These are phyloP conservation scores for Haliclystus octoradiatus DNA, from an alignment of 30 jellyfish, hydroid and myxozoan species.

Conservation along the genomic window DNA sequence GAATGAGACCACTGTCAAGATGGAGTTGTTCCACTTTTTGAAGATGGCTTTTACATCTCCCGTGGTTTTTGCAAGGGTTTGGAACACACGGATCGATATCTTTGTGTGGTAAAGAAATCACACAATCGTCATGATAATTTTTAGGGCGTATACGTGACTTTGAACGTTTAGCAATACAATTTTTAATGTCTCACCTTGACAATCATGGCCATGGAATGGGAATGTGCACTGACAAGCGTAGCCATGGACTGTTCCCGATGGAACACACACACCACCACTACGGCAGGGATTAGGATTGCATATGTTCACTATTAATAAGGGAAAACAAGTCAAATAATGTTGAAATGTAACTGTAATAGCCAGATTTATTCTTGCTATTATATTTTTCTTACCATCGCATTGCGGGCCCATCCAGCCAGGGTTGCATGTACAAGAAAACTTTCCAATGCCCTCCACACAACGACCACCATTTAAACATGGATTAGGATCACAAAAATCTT, in stretches of 20 bases:
- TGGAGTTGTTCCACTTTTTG: slow-evolving; percentile 37
- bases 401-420: slow-evolving; percentile 56
- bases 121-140: not conserved
- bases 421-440: slow-evolving; percentile 58
- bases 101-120: not conserved
- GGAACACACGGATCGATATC: slow-evolving; percentile 79
- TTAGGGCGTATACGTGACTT: not conserved
- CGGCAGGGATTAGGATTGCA: slow-evolving; percentile 82
- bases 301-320: slow-evolving; percentile 35
- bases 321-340: not conserved
- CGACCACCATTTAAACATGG: slow-evolving; percentile 67
- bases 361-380: too few species aligned
- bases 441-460: slow-evolving; percentile 51
- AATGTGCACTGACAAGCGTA: slow-evolving; percentile 75
- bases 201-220: slow-evolving; percentile 85
- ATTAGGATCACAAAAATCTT: slow-evolving; percentile 51
- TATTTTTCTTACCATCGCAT: slow-evolving; percentile 93
- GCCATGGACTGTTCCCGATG: slow-evolving; percentile 69
- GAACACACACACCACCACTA: slow-evolving; percentile 85
- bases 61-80: slow-evolving; percentile 84
- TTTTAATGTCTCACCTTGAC: slow-evolving; percentile 40
- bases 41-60: slow-evolving; percentile 68
- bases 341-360: too few species aligned
- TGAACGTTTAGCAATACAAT: not conserved
- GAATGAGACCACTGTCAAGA: not conserved